Base-by-base conservation (phyloP, 2,113 vertebrate species). In the Poeciliopsis turrubarensis region DNA sequence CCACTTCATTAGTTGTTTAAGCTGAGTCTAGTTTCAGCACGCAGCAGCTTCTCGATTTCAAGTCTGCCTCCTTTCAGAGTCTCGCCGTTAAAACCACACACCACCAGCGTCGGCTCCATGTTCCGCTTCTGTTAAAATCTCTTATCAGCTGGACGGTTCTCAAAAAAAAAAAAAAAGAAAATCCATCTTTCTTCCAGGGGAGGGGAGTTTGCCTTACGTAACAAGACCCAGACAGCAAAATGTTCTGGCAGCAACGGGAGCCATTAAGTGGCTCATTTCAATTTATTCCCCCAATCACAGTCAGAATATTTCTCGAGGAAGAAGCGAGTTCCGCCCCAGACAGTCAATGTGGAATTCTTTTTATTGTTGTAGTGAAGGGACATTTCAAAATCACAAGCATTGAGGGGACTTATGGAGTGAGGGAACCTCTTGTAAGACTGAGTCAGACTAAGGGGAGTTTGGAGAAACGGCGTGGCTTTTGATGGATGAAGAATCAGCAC, bases 1-100 rank as follows among this genome's bases (percentile, higher is more conserved):
- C 47, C 25, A 68, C 68, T 61, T 63, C 65, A 72, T 70, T 63
- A 74, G 66, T 68, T 85, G 71, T 26, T 83, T 79, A 51, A 63
- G 68, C 63, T 44, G 69, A 76, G 47, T 75, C 54, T 34, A 67
- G 72, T 70, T 71, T 71, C 54, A n/a, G 68, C 27, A 66, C 17
- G 13, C 65, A 31, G 60, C 31, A 29, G 72, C 54, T 37, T 25
- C 72, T 32, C 39, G 34, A 68, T 81, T 80, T 70, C 63, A 72
- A n/a, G 68, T 70, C 60, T 12, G 32, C 19, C 32, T 74, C 25
- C 0, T 65, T 54, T 39, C 47, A 60, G 63, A 1, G 44, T 25
- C 15, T 61, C 47, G 65, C 64, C 51, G 61, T 68, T 64, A 75
- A 12, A 70, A 77, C 29, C 32, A 39, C 64, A 81, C 19, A 34